Percentiles rank a stretch among this genome's conserved stretches.
phyloP scores from a whole-genome alignment of 2,888 invertebrate species.

The Galeruca laticollis region DNA sequence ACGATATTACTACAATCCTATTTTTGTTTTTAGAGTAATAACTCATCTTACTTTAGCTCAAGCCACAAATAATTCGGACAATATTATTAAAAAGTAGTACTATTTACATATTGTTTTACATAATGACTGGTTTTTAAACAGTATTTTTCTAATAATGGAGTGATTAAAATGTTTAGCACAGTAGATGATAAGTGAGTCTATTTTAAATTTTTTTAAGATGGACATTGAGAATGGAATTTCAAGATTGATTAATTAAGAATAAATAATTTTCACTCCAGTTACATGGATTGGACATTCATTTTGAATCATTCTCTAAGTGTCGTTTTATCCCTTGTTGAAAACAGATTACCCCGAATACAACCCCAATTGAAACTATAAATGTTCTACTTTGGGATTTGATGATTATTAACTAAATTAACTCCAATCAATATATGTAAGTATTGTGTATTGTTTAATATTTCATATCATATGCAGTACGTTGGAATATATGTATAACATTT shows the following conservation, averaged over 20 bases:
- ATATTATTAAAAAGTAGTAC: constrained; percentile 33
- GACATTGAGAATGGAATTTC: constrained; percentile 10
- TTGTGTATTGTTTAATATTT: background rate
- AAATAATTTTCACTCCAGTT: background rate
- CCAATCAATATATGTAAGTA: background rate
- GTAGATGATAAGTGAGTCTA: constrained; percentile 11
- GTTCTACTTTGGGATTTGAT: background rate
- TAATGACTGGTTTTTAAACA: constrained; percentile 37
- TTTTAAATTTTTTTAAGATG: constrained; percentile 12
- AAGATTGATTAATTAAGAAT: background rate
- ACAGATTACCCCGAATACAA: constrained; percentile 8
- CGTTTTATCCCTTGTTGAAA: constrained; percentile 8
- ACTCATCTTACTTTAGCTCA: constrained; percentile 11
- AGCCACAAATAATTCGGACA: constrained; percentile 28
- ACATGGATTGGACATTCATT: background rate
- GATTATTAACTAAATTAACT: constrained; percentile 1
- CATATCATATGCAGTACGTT: too few relatives aligned
- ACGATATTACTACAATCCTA: background rate
- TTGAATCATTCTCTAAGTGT: constrained; percentile 9
- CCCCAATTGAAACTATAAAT: constrained; percentile 7
- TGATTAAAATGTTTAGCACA: constrained; percentile 19
- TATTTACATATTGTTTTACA: constrained; percentile 37
- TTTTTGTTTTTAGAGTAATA: constrained; percentile 26
- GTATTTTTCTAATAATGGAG: constrained; percentile 38
- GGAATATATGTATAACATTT: too few relatives aligned